Evolutionary conservation across 2,113 vertebrate genomes (phyloP), one percentile per base, ranked within the genome.

Genomic region (Cyphomyrus discorhynchus): DNA sequence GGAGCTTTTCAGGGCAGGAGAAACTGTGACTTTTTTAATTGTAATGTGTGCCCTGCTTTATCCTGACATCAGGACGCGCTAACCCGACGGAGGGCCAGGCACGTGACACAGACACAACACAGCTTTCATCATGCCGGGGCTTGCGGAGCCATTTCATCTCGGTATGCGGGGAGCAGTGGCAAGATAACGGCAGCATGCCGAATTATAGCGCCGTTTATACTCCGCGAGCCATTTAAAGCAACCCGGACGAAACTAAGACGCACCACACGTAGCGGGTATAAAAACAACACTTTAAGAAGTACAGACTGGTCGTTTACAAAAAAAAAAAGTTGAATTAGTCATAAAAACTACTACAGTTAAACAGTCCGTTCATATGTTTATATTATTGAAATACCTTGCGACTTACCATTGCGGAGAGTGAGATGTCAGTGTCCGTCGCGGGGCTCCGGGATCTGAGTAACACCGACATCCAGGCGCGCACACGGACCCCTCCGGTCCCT

Each of bases 21-120:
- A 31, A 19, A 13, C 53, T 62, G 86, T 39, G 53, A 56, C 56
- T n/a, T 45, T 52, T 74, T 50, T 52, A 89, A 53, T 53, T 89
- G 89, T 46, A 49, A 10, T 21, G 3, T 86, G n/a, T 86, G 45
- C 42, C 42, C 24, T 86, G 83, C 39, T n/a, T 53, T 35, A 84
- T 42, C 42, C 27, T 35, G 42, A 10, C 83, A 31, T 46, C 53
- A 15, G 80, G 42, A 31, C 31, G 10, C 62, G 9, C 62, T 66
- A 49, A 5, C 21, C 47, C 62, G 52, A 86, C 19, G 13, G 42
- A 21, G 35, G n/a, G 62, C 19, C 35, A 31, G 89, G 56, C 82
- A 89, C 46, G 89, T 89, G 89, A 86, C 53, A 39, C 11, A 90
- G 89, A 89, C 89, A 86, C 53, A 90, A 86, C 89, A 90, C 47